phyloP scores from a whole-genome alignment of 2,797 vertebrate species.

The Spinus pinus region DNA sequence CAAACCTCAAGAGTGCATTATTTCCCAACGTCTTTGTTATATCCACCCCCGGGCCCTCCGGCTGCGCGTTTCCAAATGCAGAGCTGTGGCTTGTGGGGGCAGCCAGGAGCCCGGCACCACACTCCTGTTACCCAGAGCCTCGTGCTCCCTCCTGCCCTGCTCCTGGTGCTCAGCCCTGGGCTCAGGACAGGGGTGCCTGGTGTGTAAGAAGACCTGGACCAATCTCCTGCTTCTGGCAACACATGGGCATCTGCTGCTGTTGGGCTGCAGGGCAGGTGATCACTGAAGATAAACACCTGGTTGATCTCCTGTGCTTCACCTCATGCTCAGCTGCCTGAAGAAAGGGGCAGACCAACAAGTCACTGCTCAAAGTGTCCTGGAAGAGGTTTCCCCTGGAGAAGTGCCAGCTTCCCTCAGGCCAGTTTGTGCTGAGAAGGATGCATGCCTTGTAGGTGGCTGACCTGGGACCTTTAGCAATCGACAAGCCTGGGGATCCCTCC shows the following conservation, averaged over 20 bases:
- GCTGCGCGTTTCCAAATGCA: background rate
- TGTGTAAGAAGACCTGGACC: accelerated
- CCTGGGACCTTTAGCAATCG: background rate
- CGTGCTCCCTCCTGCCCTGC: background rate
- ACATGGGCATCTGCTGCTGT: background rate
- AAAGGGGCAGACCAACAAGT: background rate
- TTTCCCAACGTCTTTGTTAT: slow-evolving; percentile 54
- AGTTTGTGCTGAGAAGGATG: background rate
- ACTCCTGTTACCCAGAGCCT: background rate
- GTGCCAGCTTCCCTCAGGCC: background rate
- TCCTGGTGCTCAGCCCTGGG: background rate
- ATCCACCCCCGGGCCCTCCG: background rate
- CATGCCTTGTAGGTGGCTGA: background rate
- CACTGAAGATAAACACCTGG: background rate
- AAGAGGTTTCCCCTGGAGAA: background rate
- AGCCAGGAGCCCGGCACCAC: background rate
- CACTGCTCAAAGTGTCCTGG: accelerated
- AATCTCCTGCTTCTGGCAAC: background rate
- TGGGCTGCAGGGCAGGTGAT: background rate
- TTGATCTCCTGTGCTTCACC: background rate
- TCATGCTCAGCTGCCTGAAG: background rate
- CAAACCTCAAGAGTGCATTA: slow-evolving; percentile 65
- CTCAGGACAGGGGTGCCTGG: background rate
- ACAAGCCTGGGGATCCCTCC: background rate
- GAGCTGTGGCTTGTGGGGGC: background rate